phyloP scores from a whole-genome alignment of 2,888 invertebrate species.

The Rugalucina vietnamica region DNA sequence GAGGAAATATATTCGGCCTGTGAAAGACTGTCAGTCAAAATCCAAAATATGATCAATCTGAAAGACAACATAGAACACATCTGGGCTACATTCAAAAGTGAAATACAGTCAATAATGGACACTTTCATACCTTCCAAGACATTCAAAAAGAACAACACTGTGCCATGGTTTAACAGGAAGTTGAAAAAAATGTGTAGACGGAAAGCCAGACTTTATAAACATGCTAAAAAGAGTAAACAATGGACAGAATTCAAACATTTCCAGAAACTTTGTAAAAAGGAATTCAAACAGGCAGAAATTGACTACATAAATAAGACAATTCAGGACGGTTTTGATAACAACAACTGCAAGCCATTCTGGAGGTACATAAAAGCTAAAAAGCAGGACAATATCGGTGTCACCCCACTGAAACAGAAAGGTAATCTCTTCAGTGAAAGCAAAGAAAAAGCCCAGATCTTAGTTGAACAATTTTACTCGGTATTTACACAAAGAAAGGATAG shows the following conservation, averaged over 20 bases:
- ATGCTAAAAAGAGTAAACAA: neutral
- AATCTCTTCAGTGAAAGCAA: neutral
- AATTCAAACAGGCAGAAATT: neutral
- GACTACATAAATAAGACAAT: neutral
- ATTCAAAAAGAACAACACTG: neutral
- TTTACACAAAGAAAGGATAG: neutral
- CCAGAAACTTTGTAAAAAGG: neutral
- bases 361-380: neutral
- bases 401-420: neutral
- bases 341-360: too few relatives aligned
- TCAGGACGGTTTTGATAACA: neutral
- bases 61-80: neutral
- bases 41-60: neutral
- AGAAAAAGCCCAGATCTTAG: neutral
- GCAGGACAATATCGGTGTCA: neutral
- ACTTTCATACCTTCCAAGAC: too few relatives aligned
- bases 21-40: neutral
- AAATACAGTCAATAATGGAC: too few relatives aligned
- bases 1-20: constrained; percentile 1
- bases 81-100: neutral
- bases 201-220: neutral
- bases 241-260: neutral
- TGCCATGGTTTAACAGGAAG: neutral
- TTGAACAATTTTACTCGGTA: constrained; percentile 7
- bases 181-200: neutral